phyloP scores from a whole-genome alignment of 2,888 invertebrate genomes.

The Cheilosia pagana region DNA sequence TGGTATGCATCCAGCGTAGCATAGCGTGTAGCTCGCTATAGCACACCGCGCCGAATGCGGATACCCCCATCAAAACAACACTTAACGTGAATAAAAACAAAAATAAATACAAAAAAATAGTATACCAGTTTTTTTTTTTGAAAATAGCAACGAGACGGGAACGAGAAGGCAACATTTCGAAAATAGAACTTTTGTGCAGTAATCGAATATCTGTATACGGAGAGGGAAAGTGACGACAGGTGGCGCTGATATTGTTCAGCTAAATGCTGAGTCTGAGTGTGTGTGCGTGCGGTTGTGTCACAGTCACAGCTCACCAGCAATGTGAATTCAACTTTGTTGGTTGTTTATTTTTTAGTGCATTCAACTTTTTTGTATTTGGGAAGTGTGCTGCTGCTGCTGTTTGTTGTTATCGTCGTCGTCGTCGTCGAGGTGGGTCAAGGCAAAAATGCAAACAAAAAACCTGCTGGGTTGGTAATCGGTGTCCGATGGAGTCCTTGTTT shows the following conservation, averaged over 20 bases:
- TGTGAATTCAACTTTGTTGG: constrained; percentile 31
- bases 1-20: constrained; percentile 45
- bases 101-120: constrained; percentile 9
- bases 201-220: constrained; percentile 30
- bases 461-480: constrained; percentile 26
- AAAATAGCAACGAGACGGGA: too few relatives aligned
- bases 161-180: not conserved
- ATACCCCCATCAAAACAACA: constrained; percentile 25
- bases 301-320: too few relatives aligned
- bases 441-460: constrained; percentile 34
- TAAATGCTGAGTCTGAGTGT: not conserved
- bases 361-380: constrained; percentile 61
- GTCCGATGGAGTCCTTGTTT: constrained; percentile 33
- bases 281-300: constrained; percentile 32
- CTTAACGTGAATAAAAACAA: constrained; percentile 29
- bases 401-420: not conserved
- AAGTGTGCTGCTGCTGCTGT: constrained; percentile 12
- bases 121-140: not conserved
- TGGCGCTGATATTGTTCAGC: constrained; percentile 38
- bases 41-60: constrained; percentile 5
- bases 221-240: constrained; percentile 49
- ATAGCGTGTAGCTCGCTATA: not conserved
- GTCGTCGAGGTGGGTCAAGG: constrained; percentile 56
- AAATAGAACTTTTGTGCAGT: constrained; percentile 64
- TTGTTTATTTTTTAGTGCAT: constrained; percentile 50